Base-by-base conservation (phyloP, 2,888 invertebrate genomes). In the Lamproptera curius region DNA sequence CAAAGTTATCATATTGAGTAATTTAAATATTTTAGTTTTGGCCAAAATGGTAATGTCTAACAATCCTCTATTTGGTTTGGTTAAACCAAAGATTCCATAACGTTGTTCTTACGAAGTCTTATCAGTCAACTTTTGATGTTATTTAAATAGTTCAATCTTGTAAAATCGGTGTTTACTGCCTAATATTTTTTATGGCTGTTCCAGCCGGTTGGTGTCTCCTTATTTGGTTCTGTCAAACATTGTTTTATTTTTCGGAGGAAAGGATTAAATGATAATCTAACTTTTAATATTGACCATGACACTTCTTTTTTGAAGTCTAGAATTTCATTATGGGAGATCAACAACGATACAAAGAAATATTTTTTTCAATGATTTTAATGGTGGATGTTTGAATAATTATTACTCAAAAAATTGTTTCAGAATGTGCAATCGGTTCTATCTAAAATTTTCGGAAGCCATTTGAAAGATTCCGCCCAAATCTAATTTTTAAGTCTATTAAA, bases 181-280 rank as follows among this genome's bases (percentile, higher is more conserved):
- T 90, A 0, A 95, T 84, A 6, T 81, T 76, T 50, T 82, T 89
- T 23, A 97, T 92, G 9, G 94, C 94, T 2, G 95, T 95, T 8
- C 93, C 92, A 0, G 96, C 95, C 42, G 97, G 81, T 73, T 95
- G 95, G 10, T 97, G 78, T 83, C 0, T 95, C 93, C 0, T 96
- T 95, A 82, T 97, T 97, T 0, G 97, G 97, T 69, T 97, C 96
- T 17, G 93, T 94, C 1, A 97, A 76, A 97, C 91, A 66, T 93
- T 94, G 37, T 80, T 89, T 89, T 0, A 96, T 92, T 60, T 92
- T 92, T 44, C 90, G 88, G 1, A 93, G 92, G 1, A 97, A 72
- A 0, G 96, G 95, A 86, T 97, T 97, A 56, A 92, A 94, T 1
- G 95, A 95, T 8, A 97, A 76, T 97, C 96, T 6, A 97, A 81